Evolutionary conservation across 2,797 vertebrate genomes (phyloP).

Genomic region (Hafferia zeledoni): DNA sequence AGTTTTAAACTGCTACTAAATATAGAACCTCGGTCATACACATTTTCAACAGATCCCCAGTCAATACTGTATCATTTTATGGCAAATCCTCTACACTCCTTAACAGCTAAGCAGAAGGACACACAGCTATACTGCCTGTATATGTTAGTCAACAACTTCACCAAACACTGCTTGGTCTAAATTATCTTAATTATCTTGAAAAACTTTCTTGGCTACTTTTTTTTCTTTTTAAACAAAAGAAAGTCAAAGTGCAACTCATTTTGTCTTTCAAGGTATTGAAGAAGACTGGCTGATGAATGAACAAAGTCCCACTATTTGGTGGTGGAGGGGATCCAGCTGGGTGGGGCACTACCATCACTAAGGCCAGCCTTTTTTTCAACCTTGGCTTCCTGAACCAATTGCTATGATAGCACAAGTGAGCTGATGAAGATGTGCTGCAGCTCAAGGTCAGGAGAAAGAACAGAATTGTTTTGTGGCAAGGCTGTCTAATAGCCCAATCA

Average conservation of each 20-base stretch:
- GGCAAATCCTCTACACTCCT: not conserved
- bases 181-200: not conserved
- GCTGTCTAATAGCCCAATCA: not conserved
- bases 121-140: not conserved
- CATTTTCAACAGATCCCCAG: not conserved
- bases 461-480: not conserved
- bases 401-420: not conserved
- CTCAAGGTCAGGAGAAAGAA: not conserved
- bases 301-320: not conserved
- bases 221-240: not conserved
- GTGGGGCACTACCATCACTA: not conserved
- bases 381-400: not conserved
- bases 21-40: not conserved
- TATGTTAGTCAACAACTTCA: accelerated
- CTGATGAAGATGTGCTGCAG: not conserved
- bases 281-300: not conserved
- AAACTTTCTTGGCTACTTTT: not conserved
- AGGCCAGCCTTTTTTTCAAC: not conserved
- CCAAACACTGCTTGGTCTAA: not conserved
- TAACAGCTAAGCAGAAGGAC: not conserved
- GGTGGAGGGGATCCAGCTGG: not conserved
- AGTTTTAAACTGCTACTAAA: not conserved
- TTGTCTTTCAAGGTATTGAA: not conserved
- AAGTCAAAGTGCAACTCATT: not conserved
- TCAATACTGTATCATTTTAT: not conserved